A percentile compares a stretch with the other conserved stretches of the same genome.
Conservation (phyloP, 2,113 vertebrate species). For the Corythaeola cristata region DNA sequence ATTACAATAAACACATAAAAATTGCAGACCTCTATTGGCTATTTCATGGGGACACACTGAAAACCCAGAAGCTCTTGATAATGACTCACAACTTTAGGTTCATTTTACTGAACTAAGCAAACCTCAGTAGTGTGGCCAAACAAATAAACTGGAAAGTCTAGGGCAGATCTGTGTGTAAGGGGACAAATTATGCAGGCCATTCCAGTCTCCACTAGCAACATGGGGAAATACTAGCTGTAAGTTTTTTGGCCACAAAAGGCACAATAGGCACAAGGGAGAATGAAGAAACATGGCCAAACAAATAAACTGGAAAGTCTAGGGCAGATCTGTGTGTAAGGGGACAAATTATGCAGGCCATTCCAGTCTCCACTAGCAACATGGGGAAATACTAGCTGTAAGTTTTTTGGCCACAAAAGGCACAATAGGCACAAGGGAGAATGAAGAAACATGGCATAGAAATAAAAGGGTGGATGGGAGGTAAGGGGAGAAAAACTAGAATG, state of each 20-base stretch:
- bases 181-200: slow-evolving; percentile 14
- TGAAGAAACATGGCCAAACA: neutral
- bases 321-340: neutral
- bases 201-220: slow-evolving; percentile 41
- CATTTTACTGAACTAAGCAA: neutral
- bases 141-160: slow-evolving; percentile 54
- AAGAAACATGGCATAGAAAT: neutral
- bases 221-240: slow-evolving; percentile 18
- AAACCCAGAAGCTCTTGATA: slow-evolving; percentile 53
- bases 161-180: neutral
- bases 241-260: neutral
- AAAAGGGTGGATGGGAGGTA: neutral
- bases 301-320: slow-evolving; percentile 34
- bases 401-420: neutral
- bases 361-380: slow-evolving; percentile 42
- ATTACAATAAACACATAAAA: slow-evolving; percentile 33
- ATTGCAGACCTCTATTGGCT: slow-evolving; percentile 25
- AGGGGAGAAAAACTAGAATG: neutral
- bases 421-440: neutral
- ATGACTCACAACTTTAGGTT: slow-evolving; percentile 42
- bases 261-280: neutral
- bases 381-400: slow-evolving; percentile 5
- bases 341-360: slow-evolving; percentile 15
- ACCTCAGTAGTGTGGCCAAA: neutral
- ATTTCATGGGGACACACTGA: slow-evolving; percentile 1